Evolutionary conservation across 1,140 invertebrate species (phyloP), one percentile per base, ranked within the genome.

Genomic region (Drosophila melanogaster): DNA sequence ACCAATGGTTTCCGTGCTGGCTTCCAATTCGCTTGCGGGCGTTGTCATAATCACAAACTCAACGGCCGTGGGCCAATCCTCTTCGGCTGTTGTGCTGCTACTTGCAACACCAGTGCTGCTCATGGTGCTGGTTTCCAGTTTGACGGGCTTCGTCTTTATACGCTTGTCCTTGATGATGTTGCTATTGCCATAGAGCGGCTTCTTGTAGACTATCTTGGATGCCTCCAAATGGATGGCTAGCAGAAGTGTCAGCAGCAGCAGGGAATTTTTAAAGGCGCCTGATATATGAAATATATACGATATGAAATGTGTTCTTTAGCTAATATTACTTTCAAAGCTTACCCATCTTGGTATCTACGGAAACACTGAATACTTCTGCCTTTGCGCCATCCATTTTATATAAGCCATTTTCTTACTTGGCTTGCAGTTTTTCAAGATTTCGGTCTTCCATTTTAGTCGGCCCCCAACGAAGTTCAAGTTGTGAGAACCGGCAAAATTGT

Each of bases 161-260:
- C 77, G 76, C n/a, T 79, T 79, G 14, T 90, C 86, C 64, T 90
- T 87, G 12, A 74, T 47, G n/a, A 44, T 47, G 40, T 77, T 72
- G 1, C 33, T 43, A 15, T 81, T 81, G 17, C 77, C 79, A 17
- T 79, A 74, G 11, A 91, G 64, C 1, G 85, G 66, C 43, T 91
- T 91, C 54, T 90, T 91, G 54, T 91, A 91, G 5, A 83, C 80
- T 3, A 91, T 87, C 46, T 91, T 91, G 6, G 64, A 91, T 53
- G 69, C 75, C 7, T 43, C 83, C 51, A 77, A 51, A 11, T 78
- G 67, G 22, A 70, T 15, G 50, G 67, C 60, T 38, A 86, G 17
- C 49, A 85, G 11, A 17, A 73, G 24, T 6, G 65, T 41, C 19
- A 57, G 2, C 2, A 75, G 37, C 35, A 75, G n/a, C 14, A 71